These are phyloP conservation scores for Mesoclemmys tuberculata DNA, from an alignment of 2,113 vertebrate species.

Conservation along the genomic window DNA sequence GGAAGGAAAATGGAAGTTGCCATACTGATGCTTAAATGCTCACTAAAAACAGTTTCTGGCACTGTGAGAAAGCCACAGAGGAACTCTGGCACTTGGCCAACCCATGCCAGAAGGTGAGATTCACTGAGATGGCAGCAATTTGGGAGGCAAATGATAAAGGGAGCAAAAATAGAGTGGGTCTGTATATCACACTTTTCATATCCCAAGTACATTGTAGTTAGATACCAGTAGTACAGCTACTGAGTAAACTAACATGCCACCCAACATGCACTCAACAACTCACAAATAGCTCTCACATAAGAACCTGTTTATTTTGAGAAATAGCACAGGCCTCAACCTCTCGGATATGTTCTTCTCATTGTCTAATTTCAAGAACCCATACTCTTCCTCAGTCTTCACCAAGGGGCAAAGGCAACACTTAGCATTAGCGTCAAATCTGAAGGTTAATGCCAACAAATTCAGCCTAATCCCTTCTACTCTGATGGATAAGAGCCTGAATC, in stretches of 20 bases:
- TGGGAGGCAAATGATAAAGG: neutral
- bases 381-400: accelerated
- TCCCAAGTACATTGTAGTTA: neutral
- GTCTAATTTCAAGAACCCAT: accelerated
- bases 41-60: neutral
- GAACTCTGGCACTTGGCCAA: neutral
- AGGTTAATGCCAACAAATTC: neutral
- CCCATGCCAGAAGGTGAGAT: neutral
- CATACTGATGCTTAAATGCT: accelerated
- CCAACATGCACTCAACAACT: neutral
- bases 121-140: neutral
- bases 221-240: neutral
- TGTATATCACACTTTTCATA: neutral
- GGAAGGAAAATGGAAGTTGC: neutral
- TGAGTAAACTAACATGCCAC: neutral
- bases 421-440: accelerated
- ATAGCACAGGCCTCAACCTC: accelerated
- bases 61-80: neutral
- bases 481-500: neutral
- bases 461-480: neutral
- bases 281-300: neutral
- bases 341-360: accelerated
- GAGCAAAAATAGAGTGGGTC: accelerated
- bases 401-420: neutral
- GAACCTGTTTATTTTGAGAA: neutral